phyloP scores from a whole-genome alignment of 2,113 vertebrate genomes.

The Ceratotherium simum region DNA sequence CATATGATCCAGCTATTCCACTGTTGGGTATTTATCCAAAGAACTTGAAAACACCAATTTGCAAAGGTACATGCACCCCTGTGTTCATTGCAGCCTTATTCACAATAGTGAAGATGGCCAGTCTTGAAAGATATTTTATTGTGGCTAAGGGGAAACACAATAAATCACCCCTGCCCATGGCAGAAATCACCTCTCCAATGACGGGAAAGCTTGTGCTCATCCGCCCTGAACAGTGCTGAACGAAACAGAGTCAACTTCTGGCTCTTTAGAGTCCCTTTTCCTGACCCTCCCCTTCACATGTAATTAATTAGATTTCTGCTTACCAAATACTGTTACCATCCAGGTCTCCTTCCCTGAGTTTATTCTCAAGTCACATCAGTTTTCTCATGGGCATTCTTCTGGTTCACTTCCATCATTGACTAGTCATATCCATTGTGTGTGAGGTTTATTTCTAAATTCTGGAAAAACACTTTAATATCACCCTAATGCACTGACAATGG shows the following conservation, averaged over 20 bases:
- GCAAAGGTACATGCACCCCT: too few relatives aligned
- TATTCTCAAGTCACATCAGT: background rate
- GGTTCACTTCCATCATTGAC: background rate
- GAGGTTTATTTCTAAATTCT: slow-evolving; percentile 8
- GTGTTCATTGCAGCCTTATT: too few relatives aligned
- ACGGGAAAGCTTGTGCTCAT: background rate
- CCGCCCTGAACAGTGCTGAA: background rate
- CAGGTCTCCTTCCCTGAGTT: background rate
- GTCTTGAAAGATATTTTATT: slow-evolving; percentile 58
- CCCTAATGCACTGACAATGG: background rate
- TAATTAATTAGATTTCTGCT: background rate
- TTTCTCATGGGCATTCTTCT: background rate
- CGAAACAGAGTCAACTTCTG: background rate
- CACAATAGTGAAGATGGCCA: background rate
- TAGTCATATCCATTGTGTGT: background rate
- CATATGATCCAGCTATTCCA: too few relatives aligned
- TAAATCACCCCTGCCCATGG: slow-evolving; percentile 33
- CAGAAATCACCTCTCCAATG: background rate
- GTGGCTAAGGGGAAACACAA: background rate
- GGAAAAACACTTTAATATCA: background rate
- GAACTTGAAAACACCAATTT: too few relatives aligned
- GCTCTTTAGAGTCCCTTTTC: background rate
- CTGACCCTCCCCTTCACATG: background rate
- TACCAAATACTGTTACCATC: background rate
- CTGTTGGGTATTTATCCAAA: too few relatives aligned